A percentile compares a stretch with the other conserved stretches of the same genome.
These are phyloP conservation scores for Drosophila mimica DNA, from an alignment of 2,888 invertebrate species.

Conservation along the genomic window DNA sequence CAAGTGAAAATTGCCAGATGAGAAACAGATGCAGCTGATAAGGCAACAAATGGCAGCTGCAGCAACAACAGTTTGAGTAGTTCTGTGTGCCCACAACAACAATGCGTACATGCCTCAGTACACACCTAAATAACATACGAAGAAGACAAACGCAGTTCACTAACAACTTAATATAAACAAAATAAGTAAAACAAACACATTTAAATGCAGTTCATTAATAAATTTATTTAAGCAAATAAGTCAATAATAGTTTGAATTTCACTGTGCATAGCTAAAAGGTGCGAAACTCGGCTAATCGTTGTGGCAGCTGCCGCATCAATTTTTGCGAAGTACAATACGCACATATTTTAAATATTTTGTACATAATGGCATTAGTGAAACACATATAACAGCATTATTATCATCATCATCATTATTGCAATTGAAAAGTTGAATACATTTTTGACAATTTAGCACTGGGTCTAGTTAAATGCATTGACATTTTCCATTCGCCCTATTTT, in stretches of 20 bases:
- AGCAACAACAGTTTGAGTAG: conserved; percentile 33
- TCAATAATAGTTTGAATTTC: not conserved
- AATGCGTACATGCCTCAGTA: not conserved
- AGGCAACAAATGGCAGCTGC: conserved; percentile 31
- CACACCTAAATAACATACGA: not conserved
- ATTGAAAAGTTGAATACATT: not conserved
- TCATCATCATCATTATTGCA: not conserved
- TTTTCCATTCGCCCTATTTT: not conserved
- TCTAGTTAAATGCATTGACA: not conserved
- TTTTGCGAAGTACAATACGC: not conserved
- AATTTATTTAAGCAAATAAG: not conserved
- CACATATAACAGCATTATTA: not conserved
- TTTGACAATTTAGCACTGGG: conserved; percentile 8
- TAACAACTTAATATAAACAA: not conserved
- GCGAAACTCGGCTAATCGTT: not conserved
- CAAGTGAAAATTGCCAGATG: conserved; percentile 48
- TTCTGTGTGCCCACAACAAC: not conserved
- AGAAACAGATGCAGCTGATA: conserved; percentile 60
- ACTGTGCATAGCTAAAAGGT: not conserved
- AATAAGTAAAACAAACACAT: not conserved
- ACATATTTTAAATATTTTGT: not conserved
- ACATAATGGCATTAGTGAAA: not conserved
- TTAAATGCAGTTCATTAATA: conserved; percentile 1
- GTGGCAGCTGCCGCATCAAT: not conserved
- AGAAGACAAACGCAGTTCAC: not conserved